Conservation (phyloP, 64 coral and sea anemone species). For the Montipora capricornis region DNA sequence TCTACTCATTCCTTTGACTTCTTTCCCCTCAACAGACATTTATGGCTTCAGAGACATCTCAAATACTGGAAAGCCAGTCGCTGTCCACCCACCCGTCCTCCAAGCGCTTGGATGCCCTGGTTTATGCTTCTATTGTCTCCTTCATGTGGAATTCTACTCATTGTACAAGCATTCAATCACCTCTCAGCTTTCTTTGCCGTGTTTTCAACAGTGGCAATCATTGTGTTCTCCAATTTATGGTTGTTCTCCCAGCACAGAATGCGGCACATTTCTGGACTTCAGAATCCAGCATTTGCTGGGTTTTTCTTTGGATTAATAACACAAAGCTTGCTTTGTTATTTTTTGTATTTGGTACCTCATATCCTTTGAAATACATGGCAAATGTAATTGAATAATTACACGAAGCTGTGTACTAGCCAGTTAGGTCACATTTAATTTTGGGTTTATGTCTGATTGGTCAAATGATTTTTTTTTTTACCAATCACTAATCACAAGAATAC, state of each 20-base stretch:
- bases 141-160: conserved; percentile 39
- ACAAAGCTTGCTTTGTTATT: conserved; percentile 83
- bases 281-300: conserved; percentile 84
- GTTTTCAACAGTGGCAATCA: conserved; percentile 31
- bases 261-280: conserved; percentile 75
- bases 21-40: conserved; percentile 40
- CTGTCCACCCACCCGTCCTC: conserved; percentile 60
- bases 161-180: conserved; percentile 59
- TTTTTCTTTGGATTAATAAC: conserved; percentile 93
- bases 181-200: conserved; percentile 47
- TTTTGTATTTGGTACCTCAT: conserved; percentile 75
- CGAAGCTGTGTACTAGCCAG: not conserved
- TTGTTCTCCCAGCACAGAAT: conserved; percentile 83
- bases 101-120: conserved; percentile 81
- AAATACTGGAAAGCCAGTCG: conserved; percentile 79
- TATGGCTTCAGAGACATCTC: conserved; percentile 75
- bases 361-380: conserved; percentile 74
- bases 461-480: not conserved
- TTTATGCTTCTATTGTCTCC: conserved; percentile 75
- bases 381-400: not conserved
- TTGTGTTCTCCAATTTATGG: conserved; percentile 62
- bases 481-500: too few relatives aligned
- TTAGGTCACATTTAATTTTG: too few relatives aligned
- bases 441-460: not conserved
- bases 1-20: conserved; percentile 37